Evolutionary conservation across 2,797 vertebrate species (phyloP), one percentile per base, ranked within the genome.

Genomic region (Sebastes hubbsi): DNA sequence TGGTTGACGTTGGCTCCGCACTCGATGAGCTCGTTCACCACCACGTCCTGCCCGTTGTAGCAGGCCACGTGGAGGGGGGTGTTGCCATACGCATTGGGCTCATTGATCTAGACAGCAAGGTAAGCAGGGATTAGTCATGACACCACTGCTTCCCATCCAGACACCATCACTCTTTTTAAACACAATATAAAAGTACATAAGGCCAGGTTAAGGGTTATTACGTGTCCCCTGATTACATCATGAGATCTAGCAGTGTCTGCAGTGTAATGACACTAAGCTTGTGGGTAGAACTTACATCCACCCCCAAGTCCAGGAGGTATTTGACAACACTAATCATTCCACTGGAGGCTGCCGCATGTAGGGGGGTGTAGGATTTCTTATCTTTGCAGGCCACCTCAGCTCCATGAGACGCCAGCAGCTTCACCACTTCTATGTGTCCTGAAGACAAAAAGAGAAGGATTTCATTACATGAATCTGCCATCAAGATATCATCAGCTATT

Each of bases 361-460:
- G 95, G 60, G 98, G 98, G 49, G 97, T 98, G 60, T 99, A 99
- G 0, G 97, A 97, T 87, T 98, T 99, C 94, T 99, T 99, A 93
- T 99, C 98, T 92, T 99, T 99, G 91, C 99, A 99, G 25, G 96
- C 96, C 82, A 99, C 97, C 94, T 99, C 99, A 36, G 99, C 97
- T 88, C 97, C 98, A 1, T 99, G 97, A 63, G 97, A 96, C 72
- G 97, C 97, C 4, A 99, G 96, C 77, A 99, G 91, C 91, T 98
- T 99, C 86, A 99, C 97, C 75, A 99, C 99, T 93, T 99, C 99
- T 89, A 97, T 97, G 91, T 99, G 98, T 86, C 99, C 99, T 99
- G 82, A 68, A 65, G 49, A 79, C 8, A 64, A 30, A 75, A 46
- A 78, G 3, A 78, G 6, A 65, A 54, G 0, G 2, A 74, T 72